A percentile compares a stretch with the other conserved stretches of the same genome.
phyloP scores from a whole-genome alignment of 1,140 invertebrate species.

The Dinoponera quadriceps region DNA sequence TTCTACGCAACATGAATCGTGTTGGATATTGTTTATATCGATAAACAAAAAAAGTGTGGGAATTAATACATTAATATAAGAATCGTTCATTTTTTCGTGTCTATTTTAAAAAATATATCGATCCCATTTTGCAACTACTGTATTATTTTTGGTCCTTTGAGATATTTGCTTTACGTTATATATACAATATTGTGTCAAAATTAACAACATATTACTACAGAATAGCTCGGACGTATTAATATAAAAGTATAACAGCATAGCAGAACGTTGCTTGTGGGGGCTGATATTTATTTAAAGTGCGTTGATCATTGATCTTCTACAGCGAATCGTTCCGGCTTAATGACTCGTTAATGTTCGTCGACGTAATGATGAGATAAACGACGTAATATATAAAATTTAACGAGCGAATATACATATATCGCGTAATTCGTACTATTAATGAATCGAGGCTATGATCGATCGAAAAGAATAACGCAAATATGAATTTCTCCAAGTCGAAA shows the following conservation, averaged over 20 bases:
- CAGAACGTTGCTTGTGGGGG: too few species aligned
- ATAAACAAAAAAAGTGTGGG: too few species aligned
- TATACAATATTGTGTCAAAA: background rate
- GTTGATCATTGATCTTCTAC: background rate
- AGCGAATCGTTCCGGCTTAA: background rate
- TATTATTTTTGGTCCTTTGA: too few species aligned
- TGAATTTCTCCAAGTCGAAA: background rate
- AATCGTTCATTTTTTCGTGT: too few species aligned
- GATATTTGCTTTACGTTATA: too few species aligned
- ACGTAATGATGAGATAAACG: background rate
- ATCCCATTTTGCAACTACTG: too few species aligned
- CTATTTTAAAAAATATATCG: too few species aligned
- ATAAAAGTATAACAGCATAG: background rate
- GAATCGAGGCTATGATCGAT: background rate
- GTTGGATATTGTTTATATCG: too few species aligned
- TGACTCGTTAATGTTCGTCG: background rate
- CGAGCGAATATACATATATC: background rate
- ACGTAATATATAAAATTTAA: conserved; percentile 25
- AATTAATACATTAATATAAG: too few species aligned
- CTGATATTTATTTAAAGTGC: background rate
- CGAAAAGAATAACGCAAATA: background rate
- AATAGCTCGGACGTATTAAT: background rate
- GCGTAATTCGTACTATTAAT: background rate
- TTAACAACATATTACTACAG: background rate
- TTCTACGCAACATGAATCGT: too few species aligned